phyloP scores from a whole-genome alignment of 2,888 invertebrate species.

The Tuta absoluta region DNA sequence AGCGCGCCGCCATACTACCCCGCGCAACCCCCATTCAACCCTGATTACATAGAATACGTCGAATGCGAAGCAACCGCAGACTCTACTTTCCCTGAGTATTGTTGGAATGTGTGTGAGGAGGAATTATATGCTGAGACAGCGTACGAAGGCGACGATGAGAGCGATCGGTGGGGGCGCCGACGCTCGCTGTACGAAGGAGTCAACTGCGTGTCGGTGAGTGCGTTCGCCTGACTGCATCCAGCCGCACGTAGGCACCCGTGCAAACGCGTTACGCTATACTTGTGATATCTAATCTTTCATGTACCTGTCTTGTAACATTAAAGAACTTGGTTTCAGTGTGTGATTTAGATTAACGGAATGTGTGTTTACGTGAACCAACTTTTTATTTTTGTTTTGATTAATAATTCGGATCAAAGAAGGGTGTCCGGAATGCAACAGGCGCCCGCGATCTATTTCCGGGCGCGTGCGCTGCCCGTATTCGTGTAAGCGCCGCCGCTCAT shows the following conservation, averaged over 20 bases:
- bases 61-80: conserved; percentile 39
- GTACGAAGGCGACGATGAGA: conserved; percentile 48
- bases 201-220: conserved; percentile 69
- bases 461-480: conserved; percentile 73
- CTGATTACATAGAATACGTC: conserved; percentile 53
- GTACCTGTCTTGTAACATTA: conserved; percentile 36
- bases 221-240: conserved; percentile 55
- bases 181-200: conserved; percentile 75
- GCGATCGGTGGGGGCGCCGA: conserved; percentile 56
- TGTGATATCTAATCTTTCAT: conserved; percentile 32
- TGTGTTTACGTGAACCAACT: conserved; percentile 37
- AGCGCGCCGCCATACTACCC: conserved; percentile 62
- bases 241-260: conserved; percentile 49
- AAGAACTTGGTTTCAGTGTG: conserved; percentile 34
- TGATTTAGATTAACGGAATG: conserved; percentile 29
- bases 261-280: conserved; percentile 52
- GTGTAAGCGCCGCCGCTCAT: conserved; percentile 71
- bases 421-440: conserved; percentile 71
- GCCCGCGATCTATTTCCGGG: conserved; percentile 77
- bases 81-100: conserved; percentile 30
- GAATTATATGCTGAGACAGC: conserved; percentile 47
- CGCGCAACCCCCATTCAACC: conserved; percentile 69
- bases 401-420: conserved; percentile 65
- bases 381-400: conserved; percentile 45
- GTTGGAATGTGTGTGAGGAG: conserved; percentile 49